These are phyloP conservation scores for Empidonax alnorum DNA, from an alignment of 2,113 vertebrate species.

Conservation along the genomic window DNA sequence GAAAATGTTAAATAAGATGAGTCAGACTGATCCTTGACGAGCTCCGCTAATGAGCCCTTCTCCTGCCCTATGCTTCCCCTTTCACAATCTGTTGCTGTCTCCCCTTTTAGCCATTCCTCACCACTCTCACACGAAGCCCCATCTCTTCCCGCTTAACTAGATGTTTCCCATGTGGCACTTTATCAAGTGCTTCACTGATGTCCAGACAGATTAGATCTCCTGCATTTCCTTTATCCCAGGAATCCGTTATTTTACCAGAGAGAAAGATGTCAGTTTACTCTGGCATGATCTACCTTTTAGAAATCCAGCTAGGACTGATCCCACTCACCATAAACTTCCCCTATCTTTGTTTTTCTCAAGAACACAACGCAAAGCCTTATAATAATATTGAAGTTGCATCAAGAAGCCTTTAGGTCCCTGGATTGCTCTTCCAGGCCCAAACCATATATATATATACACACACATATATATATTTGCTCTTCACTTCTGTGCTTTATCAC, in stretches of 20 bases:
- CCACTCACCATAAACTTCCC: neutral
- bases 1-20: conserved; percentile 72
- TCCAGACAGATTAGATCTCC: conserved; percentile 37
- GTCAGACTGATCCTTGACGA: conserved; percentile 64
- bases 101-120: conserved; percentile 66
- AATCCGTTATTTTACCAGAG: neutral
- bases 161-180: conserved; percentile 54
- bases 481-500: neutral
- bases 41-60: conserved; percentile 65
- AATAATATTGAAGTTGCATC: conserved; percentile 13
- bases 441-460: neutral
- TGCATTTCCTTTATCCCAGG: neutral
- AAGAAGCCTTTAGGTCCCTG: neutral
- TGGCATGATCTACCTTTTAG: neutral
- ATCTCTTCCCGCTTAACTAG: conserved; percentile 43
- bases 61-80: conserved; percentile 60
- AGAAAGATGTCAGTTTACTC: neutral
- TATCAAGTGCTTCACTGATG: neutral
- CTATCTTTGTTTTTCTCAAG: neutral
- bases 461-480: neutral
- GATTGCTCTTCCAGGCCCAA: neutral
- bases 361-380: neutral
- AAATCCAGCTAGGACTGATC: neutral
- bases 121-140: conserved; percentile 14
- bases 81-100: conserved; percentile 34